These are phyloP conservation scores for Trichosurus vulpecula DNA, from an alignment of 2,797 vertebrate genomes.

Conservation along the genomic window DNA sequence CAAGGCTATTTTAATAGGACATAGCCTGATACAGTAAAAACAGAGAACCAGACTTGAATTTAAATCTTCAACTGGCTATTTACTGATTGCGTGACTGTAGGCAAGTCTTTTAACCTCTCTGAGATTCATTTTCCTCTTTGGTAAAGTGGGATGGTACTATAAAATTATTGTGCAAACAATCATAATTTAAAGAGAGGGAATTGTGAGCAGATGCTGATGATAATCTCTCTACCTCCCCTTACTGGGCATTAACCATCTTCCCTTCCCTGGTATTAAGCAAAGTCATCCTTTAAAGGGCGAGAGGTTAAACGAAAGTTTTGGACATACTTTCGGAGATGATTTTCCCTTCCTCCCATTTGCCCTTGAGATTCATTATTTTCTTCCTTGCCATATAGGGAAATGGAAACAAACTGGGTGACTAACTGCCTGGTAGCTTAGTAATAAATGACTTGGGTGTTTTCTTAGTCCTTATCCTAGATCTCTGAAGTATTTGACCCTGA, in stretches of 20 bases:
- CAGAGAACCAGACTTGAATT: not conserved
- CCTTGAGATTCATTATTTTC: not conserved
- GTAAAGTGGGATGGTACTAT: not conserved
- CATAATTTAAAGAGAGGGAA: not conserved
- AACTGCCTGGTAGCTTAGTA: not conserved
- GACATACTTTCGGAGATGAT: not conserved
- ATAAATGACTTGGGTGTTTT: not conserved
- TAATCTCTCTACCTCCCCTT: not conserved
- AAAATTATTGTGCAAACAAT: not conserved
- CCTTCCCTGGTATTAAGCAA: not conserved
- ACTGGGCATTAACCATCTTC: not conserved
- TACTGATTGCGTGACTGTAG: not conserved
- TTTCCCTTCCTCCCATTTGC: not conserved
- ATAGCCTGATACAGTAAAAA: not conserved
- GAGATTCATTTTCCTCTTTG: not conserved
- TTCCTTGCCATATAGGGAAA: not conserved
- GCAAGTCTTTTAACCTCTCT: not conserved
- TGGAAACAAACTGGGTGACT: not conserved
- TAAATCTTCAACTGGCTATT: not conserved
- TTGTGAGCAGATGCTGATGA: not conserved
- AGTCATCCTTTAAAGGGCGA: not conserved
- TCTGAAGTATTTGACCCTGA: not conserved
- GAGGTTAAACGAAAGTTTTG: not conserved
- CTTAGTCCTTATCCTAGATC: not conserved
- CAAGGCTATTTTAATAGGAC: slow-evolving; percentile 14